These are phyloP conservation scores for Trematomus loennbergii DNA, from an alignment of 2,113 vertebrate species.

Conservation along the genomic window DNA sequence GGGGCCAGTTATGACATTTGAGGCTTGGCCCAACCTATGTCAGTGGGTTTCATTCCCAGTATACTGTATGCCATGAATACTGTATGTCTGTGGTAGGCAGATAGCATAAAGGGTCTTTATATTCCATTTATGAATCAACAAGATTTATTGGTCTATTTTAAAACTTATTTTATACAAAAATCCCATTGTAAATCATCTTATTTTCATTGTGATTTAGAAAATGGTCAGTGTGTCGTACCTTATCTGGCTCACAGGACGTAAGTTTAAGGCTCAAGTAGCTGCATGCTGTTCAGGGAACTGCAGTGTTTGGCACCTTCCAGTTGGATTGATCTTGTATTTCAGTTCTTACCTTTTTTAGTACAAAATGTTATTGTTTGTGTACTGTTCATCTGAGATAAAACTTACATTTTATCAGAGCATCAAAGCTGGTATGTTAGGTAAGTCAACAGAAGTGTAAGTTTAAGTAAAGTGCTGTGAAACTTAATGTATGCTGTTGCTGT, in stretches of 20 bases:
- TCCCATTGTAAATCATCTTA: not conserved
- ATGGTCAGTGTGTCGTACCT: not conserved
- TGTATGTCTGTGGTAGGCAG: too few species aligned
- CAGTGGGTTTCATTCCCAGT: not conserved
- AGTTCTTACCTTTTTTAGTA: not conserved
- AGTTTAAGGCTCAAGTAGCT: too few species aligned
- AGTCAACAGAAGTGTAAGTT: constrained; percentile 44
- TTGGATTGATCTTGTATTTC: not conserved
- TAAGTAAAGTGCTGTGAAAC: constrained; percentile 56
- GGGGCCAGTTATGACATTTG: not conserved
- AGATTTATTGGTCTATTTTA: not conserved
- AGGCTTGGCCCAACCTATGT: not conserved
- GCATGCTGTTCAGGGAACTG: too few species aligned
- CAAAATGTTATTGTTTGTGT: not conserved
- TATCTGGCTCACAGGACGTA: not conserved
- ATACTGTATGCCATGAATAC: too few species aligned
- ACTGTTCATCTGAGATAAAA: not conserved
- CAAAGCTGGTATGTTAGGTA: constrained; percentile 1
- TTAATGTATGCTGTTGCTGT: constrained; percentile 52
- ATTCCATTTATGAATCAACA: too few species aligned
- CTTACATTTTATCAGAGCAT: not conserved
- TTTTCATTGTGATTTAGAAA: not conserved
- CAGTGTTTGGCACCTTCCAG: too few species aligned
- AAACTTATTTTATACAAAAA: not conserved
- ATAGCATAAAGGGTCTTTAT: too few species aligned